A percentile compares a stretch with the other conserved stretches of the same genome.
Evolutionary conservation across 2,797 vertebrate species (phyloP).

Genomic region (Ctenosaura bakeri): DNA sequence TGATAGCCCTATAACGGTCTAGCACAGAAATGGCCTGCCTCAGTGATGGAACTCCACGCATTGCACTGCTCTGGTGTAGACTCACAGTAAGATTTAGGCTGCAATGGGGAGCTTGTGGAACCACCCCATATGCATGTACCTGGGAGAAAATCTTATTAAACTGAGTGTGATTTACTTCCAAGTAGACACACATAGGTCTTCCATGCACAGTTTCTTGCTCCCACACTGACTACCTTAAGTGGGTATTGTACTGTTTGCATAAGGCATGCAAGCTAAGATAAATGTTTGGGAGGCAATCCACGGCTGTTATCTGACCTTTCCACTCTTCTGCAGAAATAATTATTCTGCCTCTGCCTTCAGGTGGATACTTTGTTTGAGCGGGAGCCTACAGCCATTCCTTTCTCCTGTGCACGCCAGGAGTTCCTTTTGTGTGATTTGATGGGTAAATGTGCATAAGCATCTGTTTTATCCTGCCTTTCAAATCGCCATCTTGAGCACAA

Average conservation of each 20-base stretch:
- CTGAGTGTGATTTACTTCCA: background rate
- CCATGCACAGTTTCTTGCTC: background rate
- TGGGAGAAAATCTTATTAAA: background rate
- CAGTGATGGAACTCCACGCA: too few relatives aligned
- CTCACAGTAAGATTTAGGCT: too few relatives aligned
- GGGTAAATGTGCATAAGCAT: constrained; percentile 19
- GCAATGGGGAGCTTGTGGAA: too few relatives aligned
- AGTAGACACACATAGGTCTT: background rate
- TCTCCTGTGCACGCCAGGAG: background rate
- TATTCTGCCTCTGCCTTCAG: background rate
- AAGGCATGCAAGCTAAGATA: background rate
- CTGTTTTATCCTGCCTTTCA: constrained; percentile 13
- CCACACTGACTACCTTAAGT: background rate
- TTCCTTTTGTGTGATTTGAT: background rate
- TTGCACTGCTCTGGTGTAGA: too few relatives aligned
- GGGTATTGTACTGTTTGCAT: too few relatives aligned
- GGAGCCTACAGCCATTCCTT: background rate
- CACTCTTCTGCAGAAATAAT: background rate
- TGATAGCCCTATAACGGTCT: too few relatives aligned
- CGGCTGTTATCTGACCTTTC: background rate
- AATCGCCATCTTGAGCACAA: constrained; percentile 13
- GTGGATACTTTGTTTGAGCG: background rate
- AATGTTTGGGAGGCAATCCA: background rate
- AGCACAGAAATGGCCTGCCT: too few relatives aligned
- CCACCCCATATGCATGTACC: too few relatives aligned